Evolutionary conservation across 23 tunicate species (phyloP), one percentile per base, ranked within the genome.

Genomic region (Halocynthia roretzi): DNA sequence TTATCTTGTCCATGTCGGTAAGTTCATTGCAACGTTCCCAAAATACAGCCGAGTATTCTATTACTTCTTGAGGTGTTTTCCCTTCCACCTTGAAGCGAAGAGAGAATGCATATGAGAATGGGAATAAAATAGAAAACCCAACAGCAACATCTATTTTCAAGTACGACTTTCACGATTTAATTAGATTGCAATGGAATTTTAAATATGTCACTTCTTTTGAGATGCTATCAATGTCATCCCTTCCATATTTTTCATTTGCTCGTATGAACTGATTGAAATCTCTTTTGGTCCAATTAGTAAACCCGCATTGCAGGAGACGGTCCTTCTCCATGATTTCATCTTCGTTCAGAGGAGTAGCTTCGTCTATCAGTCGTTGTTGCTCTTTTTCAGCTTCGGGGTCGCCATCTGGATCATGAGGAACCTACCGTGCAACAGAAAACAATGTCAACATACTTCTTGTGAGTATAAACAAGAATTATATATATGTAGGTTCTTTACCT

Each of bases 11-110:
- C 62, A 87, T 88, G 80, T 94, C 99, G 57, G 93, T 95, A 55
- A 94, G 80, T 71, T 94, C 99, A 54, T 84, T 84, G 57, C 94
- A 94, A 21, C 99, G 76, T 44, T 88, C 99, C 99, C 99, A 94
- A 82, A 94, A 94, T 56, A 94, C 99, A 10, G 90, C 95, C 6
- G 94, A 88, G 62, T 94, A 94, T 76, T 87, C 99, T 49, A 87
- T 84, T 50, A 94, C 99, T 60, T 94, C 94, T 14, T 84, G 97
- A 8, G 91, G 91, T 2, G 90, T 84, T 65, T 94, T 94, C 17
- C 99, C 99, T 82, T 94, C 99, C 49, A 94, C 85, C 94, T 87
- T 60, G 17, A 60, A 17, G 64, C 4, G 58, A 17, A 70, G 51
- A 8, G 10, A 9, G 17, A 8, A 12, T 17, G 48, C 75, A 70